Evolutionary conservation across 1,140 invertebrate species (phyloP), one percentile per base, ranked within the genome.

Genomic region (Aphelinus certus): DNA sequence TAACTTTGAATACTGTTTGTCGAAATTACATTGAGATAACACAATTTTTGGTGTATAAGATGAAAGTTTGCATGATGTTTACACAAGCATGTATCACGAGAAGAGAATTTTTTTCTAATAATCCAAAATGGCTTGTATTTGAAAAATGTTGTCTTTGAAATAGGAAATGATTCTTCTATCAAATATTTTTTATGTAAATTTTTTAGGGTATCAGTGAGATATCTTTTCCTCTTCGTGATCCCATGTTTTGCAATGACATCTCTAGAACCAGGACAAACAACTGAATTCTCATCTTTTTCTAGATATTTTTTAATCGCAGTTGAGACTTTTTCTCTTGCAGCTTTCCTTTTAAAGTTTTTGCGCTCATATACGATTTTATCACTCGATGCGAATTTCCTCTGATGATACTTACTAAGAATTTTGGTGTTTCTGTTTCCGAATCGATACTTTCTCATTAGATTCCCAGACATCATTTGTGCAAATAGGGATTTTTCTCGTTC

Each of bases 201-300:
- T 1, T 77, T 76, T 45, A 82, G n/a, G 9, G 74, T 75, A 65
- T 78, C 74, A 6, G 7, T 60, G 43, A 83, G 73, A 51, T 75
- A 74, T 73, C 76, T 71, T 76, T 79, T 80, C 71, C 79, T 66
- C 49, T 73, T 79, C 53, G 75, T 78, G 42, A 77, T 66, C 68
- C 78, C 76, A 56, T 78, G 76, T 68, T 67, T 77, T 56, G 77
- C 77, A 51, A 83, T 79, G n/a, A 55, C 61, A 75, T 83, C 79
- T 43, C 76, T 81, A 75, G 77, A 77, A 46, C 79, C 77, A n/a
- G 82, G 80, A 56, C 73, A 68, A 53, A 77, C 53, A 45, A 62
- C 55, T 43, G 71, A 76, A 65, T 77, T 72, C 61, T 81, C 75
- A 68, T 82, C 73, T 63, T 76, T 72, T 75, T 80, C 75, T 48